Evolutionary conservation across 1,140 invertebrate genomes (phyloP).

Genomic region (Antheraea mylitta): DNA sequence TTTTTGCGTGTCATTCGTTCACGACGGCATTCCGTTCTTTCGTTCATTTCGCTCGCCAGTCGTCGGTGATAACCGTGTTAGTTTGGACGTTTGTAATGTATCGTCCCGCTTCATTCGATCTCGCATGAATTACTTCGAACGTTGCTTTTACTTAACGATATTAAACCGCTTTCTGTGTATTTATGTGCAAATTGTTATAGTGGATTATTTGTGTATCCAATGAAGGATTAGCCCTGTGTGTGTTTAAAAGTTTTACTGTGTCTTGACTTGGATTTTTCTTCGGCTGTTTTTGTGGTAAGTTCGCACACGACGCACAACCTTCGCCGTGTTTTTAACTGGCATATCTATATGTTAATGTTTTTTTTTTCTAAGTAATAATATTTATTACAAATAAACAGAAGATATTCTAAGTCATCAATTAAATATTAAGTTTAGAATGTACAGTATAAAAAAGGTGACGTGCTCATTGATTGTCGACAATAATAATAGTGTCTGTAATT

Average conservation of each 20-base stretch:
- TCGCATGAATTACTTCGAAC: slow-evolving; percentile 6
- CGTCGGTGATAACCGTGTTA: slow-evolving; percentile 53
- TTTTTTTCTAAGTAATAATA: not conserved
- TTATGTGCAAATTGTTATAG: slow-evolving; percentile 38
- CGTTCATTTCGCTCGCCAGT: slow-evolving; percentile 48
- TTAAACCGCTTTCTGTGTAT: slow-evolving; percentile 17
- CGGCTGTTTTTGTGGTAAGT: slow-evolving; percentile 58
- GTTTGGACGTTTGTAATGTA: slow-evolving; percentile 29
- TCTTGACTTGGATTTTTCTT: slow-evolving; percentile 62
- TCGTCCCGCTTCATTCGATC: not conserved
- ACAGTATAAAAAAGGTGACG: not conserved
- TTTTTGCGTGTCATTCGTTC: slow-evolving; percentile 37
- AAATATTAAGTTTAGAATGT: no score
- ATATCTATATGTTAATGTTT: not conserved
- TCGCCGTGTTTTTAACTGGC: not conserved
- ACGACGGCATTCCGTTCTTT: slow-evolving; percentile 37
- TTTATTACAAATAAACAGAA: not conserved
- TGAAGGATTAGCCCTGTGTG: not conserved
- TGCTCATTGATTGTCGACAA: not conserved
- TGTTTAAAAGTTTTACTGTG: not conserved
- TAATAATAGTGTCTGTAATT: not conserved
- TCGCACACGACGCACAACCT: not conserved
- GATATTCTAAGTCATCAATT: not conserved
- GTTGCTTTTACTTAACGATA: slow-evolving; percentile 8
- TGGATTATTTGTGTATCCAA: slow-evolving; percentile 48